Base-by-base conservation (phyloP, 2,113 vertebrate species). In the Tychaedon coryphoeus region DNA sequence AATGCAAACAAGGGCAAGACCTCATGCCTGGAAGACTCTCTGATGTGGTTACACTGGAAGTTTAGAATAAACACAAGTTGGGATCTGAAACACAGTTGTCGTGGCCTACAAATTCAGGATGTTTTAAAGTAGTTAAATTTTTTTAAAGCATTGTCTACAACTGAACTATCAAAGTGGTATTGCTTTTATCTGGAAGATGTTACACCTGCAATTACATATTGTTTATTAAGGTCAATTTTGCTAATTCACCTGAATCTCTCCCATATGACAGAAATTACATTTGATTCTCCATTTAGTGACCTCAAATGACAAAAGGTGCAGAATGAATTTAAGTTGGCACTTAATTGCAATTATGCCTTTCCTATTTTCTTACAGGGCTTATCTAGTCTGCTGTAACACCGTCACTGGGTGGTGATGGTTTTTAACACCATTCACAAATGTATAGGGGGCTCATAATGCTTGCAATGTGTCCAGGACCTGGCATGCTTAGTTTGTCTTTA, bases 1-100 rank as follows among this genome's bases (percentile, higher is more conserved):
- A 97, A 97, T 96, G 89, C 92, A 96, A 97, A 96, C 64, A 84
- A 96, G 97, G 95, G 93, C 94, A 92, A 92, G 91, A 92, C 75
- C 97, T 97, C 89, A 89, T 87, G 83, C 86, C 34, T 92, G 73
- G 91, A 95, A 96, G 93, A 75, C 83, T 87, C 93, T 93, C 87
- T 96, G 88, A 79, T 84, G 95, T 96, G 96, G 97, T 96, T 97
- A 85, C 57, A 42, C 73, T 96, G 93, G 50, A 95, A 94, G 95
- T 96, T 94, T 95, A 97, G 94, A 96, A 96, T 95, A 97, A 97
- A 97, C 86, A 96, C 77, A 92, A 81, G 80, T 12, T 73, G 82
- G 96, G 95, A 96, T 95, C 75, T 95, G 67, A 97, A 96, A 91
- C 82, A 96, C 58, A 73, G 79, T 96, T 97, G 94, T 77, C 89